These are phyloP conservation scores for Puntigrus tetrazona DNA, from an alignment of 2,113 vertebrate genomes.

Conservation along the genomic window DNA sequence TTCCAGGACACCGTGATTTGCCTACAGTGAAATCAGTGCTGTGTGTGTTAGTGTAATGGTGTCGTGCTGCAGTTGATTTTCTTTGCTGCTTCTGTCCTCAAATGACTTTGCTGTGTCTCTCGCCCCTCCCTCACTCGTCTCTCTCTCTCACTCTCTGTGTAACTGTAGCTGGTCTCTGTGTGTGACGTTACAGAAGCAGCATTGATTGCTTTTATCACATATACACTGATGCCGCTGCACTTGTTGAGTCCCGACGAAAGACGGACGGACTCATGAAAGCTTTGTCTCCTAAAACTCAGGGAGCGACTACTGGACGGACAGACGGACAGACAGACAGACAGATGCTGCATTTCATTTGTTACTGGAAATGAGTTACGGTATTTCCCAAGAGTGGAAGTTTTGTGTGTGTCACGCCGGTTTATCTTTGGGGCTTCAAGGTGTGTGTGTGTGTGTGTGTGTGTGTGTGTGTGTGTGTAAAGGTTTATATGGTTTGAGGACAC, in stretches of 20 bases:
- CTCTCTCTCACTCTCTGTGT: slow-evolving; percentile 15
- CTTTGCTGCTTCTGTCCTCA: slow-evolving; percentile 72
- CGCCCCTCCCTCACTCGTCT: slow-evolving; percentile 43
- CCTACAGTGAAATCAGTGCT: not conserved
- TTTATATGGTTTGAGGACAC: not conserved
- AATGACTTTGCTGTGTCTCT: slow-evolving; percentile 76
- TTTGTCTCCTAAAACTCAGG: not conserved
- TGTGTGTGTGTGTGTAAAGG: not conserved
- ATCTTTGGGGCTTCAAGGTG: not conserved
- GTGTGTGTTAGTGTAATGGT: not conserved
- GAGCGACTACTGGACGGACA: not conserved
- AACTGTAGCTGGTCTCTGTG: slow-evolving; percentile 40
- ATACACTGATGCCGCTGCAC: not conserved
- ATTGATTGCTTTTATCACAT: not conserved
- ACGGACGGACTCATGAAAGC: not conserved
- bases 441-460: slow-evolving; percentile 32
- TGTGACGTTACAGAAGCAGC: slow-evolving; percentile 3
- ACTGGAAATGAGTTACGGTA: slow-evolving; percentile 77
- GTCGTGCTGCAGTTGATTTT: slow-evolving; percentile 65
- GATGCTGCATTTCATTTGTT: slow-evolving; percentile 66
- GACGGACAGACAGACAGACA: not conserved
- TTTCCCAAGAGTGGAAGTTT: slow-evolving; percentile 74
- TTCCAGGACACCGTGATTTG: not conserved
- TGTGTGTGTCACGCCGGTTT: slow-evolving; percentile 39
- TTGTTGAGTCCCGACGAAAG: not conserved